phyloP scores from a whole-genome alignment of 2,888 invertebrate genomes.

The Melolontha melolontha region DNA sequence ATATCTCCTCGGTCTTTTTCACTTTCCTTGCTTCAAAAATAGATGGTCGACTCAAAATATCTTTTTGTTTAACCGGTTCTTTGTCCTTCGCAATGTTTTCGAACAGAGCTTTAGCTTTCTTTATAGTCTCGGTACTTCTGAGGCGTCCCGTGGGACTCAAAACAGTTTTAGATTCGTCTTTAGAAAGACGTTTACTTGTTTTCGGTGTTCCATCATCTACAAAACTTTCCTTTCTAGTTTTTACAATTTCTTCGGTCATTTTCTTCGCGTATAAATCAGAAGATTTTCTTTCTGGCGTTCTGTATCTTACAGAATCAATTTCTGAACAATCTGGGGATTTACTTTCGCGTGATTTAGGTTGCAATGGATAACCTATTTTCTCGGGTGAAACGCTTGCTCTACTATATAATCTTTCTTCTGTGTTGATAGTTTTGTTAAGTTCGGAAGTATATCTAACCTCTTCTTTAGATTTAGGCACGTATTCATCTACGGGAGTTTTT shows the following conservation, averaged over 20 bases:
- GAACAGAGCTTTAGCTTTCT: slow-evolving; percentile 78
- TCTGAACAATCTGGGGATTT: slow-evolving; percentile 20
- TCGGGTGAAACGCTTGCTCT: slow-evolving; percentile 35
- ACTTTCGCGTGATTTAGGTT: slow-evolving; percentile 14
- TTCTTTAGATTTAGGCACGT: background rate
- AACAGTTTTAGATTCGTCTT: slow-evolving; percentile 56
- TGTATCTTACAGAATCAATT: slow-evolving; percentile 44
- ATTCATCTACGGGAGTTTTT: background rate
- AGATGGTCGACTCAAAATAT: slow-evolving; percentile 68
- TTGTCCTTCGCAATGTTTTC: slow-evolving; percentile 70
- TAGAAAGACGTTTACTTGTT: slow-evolving; percentile 61
- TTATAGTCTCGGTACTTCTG: slow-evolving; percentile 74
- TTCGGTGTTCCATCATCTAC: slow-evolving; percentile 56
- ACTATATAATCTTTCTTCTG: slow-evolving; percentile 49
- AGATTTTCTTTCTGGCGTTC: slow-evolving; percentile 53
- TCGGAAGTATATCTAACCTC: slow-evolving; percentile 48
- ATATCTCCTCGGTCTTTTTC: background rate
- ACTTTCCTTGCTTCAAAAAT: slow-evolving; percentile 63
- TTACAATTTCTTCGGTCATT: slow-evolving; percentile 33
- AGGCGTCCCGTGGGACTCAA: slow-evolving; percentile 60
- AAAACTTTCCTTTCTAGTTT: slow-evolving; percentile 50
- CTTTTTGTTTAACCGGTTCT: slow-evolving; percentile 61
- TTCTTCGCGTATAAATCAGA: slow-evolving; percentile 48
- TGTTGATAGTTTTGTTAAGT: slow-evolving; percentile 47
- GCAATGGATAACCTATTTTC: slow-evolving; percentile 14